Conservation (phyloP, 2,113 vertebrate genomes). For the Proteles cristata region DNA sequence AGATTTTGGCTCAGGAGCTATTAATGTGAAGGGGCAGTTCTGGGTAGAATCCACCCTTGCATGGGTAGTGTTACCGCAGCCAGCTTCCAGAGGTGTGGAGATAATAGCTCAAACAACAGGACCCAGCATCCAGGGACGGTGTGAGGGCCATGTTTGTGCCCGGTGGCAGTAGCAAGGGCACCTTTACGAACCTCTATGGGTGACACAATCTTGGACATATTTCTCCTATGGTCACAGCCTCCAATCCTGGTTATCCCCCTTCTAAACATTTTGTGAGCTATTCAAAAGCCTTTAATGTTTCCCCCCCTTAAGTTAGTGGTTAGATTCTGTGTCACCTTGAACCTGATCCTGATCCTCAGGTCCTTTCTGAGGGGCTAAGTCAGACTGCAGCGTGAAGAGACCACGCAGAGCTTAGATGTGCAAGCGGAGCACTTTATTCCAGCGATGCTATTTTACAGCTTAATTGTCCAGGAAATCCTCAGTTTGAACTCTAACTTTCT, state of each 20-base stretch:
- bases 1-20: neutral
- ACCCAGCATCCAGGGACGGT: neutral
- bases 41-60: neutral
- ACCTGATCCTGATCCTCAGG: neutral
- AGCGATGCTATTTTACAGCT: neutral
- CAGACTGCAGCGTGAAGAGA: neutral
- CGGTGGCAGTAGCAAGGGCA: neutral
- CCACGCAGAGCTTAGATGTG: neutral
- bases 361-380: too few species aligned
- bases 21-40: neutral
- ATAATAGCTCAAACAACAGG: neutral
- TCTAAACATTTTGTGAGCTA: neutral
- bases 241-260: neutral
- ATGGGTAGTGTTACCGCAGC: rapidly evolving
- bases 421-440: neutral
- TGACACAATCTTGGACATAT: neutral
- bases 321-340: neutral
- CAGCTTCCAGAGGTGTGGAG: neutral
- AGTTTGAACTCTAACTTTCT: neutral
- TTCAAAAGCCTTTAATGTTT: neutral
- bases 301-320: neutral
- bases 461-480: neutral
- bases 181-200: neutral
- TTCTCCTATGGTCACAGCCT: neutral
- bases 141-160: neutral